These are phyloP conservation scores for Pseudomyrmex sp. DNA, from an alignment of 1,140 invertebrate species.

Conservation along the genomic window DNA sequence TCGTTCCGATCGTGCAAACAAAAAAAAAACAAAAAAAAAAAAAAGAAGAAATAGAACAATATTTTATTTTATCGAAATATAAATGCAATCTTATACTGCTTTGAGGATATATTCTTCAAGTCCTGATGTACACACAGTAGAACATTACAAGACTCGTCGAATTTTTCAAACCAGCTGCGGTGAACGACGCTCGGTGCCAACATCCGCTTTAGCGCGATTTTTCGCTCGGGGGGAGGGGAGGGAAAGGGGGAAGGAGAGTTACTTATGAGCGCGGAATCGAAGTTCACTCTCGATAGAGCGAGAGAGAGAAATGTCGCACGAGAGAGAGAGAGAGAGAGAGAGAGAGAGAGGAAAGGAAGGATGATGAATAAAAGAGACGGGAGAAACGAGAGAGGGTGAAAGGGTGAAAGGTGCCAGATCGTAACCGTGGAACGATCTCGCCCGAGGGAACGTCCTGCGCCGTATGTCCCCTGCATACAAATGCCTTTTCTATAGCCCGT, in stretches of 20 bases:
- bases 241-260: not conserved
- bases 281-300: constrained; percentile 33
- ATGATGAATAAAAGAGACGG: constrained; percentile 45
- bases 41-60: too few relatives aligned
- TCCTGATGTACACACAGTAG: not conserved
- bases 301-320: constrained; percentile 34
- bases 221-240: not conserved
- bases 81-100: too few relatives aligned
- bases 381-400: not conserved
- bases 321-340: constrained; percentile 22
- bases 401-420: constrained; percentile 39
- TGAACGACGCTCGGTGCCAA: constrained; percentile 3
- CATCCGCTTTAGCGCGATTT: constrained; percentile 35
- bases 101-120: too few relatives aligned
- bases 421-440: constrained; percentile 48
- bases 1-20: too few relatives aligned
- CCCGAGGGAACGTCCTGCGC: constrained; percentile 55
- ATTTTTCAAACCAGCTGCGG: not conserved
- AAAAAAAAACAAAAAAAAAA: too few relatives aligned
- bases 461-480: constrained; percentile 59
- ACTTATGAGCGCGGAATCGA: constrained; percentile 37
- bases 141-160: not conserved
- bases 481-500: constrained; percentile 57
- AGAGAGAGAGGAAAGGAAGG: constrained; percentile 1
- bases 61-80: too few relatives aligned